A percentile compares a stretch with the other conserved stretches of the same genome.
These are phyloP conservation scores for Lasioglossum figueresi DNA, from an alignment of 2,888 invertebrate genomes.

Conservation along the genomic window DNA sequence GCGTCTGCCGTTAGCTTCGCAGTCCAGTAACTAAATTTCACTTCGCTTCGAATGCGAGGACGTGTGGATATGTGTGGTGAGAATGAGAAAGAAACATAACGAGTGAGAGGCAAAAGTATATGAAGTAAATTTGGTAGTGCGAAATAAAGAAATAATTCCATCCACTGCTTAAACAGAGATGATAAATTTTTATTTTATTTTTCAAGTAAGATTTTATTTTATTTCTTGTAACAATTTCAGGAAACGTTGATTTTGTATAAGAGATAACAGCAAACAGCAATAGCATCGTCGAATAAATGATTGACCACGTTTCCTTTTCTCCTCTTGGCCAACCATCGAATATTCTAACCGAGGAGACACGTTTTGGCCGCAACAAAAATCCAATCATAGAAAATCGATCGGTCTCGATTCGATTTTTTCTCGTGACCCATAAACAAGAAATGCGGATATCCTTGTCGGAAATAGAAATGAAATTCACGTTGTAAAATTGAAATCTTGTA, in stretches of 20 bases:
- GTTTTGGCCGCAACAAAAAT: background rate
- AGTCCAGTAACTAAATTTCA: too few species aligned
- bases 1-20: too few species aligned
- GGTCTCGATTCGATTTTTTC: background rate
- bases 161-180: background rate
- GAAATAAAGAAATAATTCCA: too few species aligned
- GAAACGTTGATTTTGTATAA: too few species aligned
- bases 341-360: background rate
- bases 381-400: slow-evolving; percentile 6
- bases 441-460: background rate
- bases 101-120: too few species aligned
- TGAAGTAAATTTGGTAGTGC: too few species aligned
- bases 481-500: slow-evolving; percentile 19
- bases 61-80: too few species aligned
- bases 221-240: too few species aligned
- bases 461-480: background rate
- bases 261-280: too few species aligned
- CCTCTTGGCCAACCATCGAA: background rate
- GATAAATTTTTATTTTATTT: background rate
- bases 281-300: too few species aligned
- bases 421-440: background rate
- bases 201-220: background rate
- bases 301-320: background rate
- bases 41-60: too few species aligned
- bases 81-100: too few species aligned